Evolutionary conservation across 53 echinoderm and acorn worm genomes (phyloP), one percentile per base, ranked within the genome.

Genomic region (Echinometra lucunter): DNA sequence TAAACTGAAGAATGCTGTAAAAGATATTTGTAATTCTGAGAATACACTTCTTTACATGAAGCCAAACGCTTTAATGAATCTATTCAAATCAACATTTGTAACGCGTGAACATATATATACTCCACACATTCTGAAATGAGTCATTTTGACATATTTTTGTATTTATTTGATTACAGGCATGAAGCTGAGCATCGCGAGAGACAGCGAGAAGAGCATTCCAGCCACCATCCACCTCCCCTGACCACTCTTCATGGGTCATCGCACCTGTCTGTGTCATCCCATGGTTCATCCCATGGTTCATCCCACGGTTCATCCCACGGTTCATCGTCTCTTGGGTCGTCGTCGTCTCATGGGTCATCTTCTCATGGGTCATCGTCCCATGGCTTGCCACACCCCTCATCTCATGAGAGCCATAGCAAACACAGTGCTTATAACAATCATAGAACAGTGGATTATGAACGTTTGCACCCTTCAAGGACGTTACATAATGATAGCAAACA

Each of bases 351-450:
- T 35, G 72, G 78, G 23, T 78, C 78, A 78, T 78, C 66, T n/a
- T n/a, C 74, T 92, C 67, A 37, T 15, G 88, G 67, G 25, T 44
- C 91, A 70, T 49, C 92, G 6, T 10, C 92, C 92, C 40, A 96
- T 34, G 94, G 94, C 70, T 96, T 96, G 45, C 97, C 97, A 56
- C 95, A 91, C 67, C 90, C 94, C 17, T 83, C 95, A 49, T 45
- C 92, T 58, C 96, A 94, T 45, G 97, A 97, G 90, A 96, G 94
- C 66, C 94, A 94, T 17, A 95, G 69, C 92, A 95, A 96, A 60
- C 96, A 96, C 38, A 96, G 96, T 96, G 92, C 94, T 57, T 96
- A 95, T 66, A 95, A 95, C 89, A 96, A 96, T 94, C 97, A 96
- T 89, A 94, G 97, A 94, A 94, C 96, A 57, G 96, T 88, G 66